These are phyloP conservation scores for Grallaria varia DNA, from an alignment of 2,113 vertebrate genomes.

Conservation along the genomic window DNA sequence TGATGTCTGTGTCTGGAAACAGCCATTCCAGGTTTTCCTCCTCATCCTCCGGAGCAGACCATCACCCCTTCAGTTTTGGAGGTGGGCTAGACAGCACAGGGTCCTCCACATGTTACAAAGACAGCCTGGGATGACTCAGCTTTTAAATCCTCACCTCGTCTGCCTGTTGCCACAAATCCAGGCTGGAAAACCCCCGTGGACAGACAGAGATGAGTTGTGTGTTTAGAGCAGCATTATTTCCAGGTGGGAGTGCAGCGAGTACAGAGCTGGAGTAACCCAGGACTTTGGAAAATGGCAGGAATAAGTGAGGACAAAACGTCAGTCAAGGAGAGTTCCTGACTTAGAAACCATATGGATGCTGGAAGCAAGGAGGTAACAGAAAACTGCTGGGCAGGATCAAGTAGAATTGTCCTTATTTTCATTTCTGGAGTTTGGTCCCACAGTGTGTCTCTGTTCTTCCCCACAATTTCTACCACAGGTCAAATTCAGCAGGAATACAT, in stretches of 20 bases:
- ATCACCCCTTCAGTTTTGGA: neutral
- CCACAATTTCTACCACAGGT: rapidly evolving
- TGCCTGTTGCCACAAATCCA: neutral
- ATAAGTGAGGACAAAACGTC: neutral
- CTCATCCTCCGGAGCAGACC: neutral
- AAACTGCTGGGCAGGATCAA: neutral
- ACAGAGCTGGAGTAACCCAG: neutral
- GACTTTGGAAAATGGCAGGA: neutral
- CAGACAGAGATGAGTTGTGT: neutral
- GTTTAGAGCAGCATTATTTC: neutral
- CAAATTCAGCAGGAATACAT: neutral
- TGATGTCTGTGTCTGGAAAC: neutral
- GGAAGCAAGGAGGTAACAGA: neutral
- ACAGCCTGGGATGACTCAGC: neutral
- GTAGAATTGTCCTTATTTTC: neutral
- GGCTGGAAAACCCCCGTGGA: neutral
- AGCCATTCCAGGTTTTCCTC: neutral
- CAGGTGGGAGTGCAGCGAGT: neutral
- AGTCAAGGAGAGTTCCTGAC: neutral
- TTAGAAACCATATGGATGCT: neutral
- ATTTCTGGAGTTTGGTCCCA: neutral
- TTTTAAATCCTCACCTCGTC: neutral
- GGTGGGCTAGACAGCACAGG: neutral
- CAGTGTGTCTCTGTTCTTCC: neutral
- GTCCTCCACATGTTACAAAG: neutral